phyloP scores from a whole-genome alignment of 2,113 vertebrate genomes.

The Vimba vimba region DNA sequence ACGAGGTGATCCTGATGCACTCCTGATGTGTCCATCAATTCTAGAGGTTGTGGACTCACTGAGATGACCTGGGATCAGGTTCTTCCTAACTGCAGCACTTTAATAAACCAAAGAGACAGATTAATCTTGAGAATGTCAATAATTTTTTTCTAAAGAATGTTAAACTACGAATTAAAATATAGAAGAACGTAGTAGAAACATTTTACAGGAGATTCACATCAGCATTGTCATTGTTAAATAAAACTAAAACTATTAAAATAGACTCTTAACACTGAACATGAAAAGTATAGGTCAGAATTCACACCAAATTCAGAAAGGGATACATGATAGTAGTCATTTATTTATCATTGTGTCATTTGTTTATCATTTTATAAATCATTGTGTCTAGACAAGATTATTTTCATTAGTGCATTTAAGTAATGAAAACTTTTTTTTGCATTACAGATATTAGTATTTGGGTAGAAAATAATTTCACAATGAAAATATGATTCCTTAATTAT shows the following conservation, averaged over 20 bases:
- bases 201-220: background rate
- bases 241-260: background rate
- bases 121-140: background rate
- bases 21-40: constrained; percentile 83
- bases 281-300: background rate
- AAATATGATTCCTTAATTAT: background rate
- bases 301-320: background rate
- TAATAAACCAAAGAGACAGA: constrained; percentile 62
- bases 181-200: background rate
- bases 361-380: background rate
- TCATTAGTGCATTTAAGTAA: background rate
- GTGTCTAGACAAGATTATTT: background rate
- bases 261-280: background rate
- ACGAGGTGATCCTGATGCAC: constrained; percentile 87
- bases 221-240: background rate
- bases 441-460: background rate
- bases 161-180: background rate
- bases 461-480: background rate
- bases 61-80: constrained; percentile 88
- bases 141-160: background rate
- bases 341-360: background rate
- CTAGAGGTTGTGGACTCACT: constrained; percentile 81
- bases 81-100: constrained; percentile 88
- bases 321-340: background rate
- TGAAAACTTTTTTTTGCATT: background rate